Evolutionary conservation across 2,888 invertebrate genomes (phyloP).

Genomic region (Ditylenchus weischeri): DNA sequence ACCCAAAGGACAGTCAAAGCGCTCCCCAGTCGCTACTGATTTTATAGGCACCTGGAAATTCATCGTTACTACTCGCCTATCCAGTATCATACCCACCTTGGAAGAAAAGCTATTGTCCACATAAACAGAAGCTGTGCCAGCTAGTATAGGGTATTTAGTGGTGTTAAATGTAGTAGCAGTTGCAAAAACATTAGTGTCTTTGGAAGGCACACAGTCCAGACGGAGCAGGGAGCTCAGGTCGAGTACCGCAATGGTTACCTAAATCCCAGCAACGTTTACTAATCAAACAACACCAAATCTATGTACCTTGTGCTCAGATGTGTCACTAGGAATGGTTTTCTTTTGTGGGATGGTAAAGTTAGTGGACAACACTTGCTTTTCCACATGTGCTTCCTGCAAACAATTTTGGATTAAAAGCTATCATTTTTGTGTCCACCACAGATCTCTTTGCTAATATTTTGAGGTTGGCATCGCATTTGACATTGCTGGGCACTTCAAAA

Average conservation of each 20-base stretch:
- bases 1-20: conserved; percentile 61
- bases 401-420: no score
- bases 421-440: no score
- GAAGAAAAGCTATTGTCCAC: conserved; percentile 62
- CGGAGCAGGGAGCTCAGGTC: conserved; percentile 25
- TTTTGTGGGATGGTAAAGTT: conserved; percentile 33
- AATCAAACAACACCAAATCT: neutral
- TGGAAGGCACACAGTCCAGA: conserved; percentile 53
- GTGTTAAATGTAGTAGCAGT: conserved; percentile 59
- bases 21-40: conserved; percentile 60
- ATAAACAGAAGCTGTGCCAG: conserved; percentile 61
- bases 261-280: conserved; percentile 1
- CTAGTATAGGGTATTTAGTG: conserved; percentile 59
- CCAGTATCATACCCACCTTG: conserved; percentile 32
- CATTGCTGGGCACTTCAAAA: no score
- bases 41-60: no score
- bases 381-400: neutral
- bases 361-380: conserved; percentile 46
- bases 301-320: conserved; percentile 55
- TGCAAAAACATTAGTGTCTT: conserved; percentile 58
- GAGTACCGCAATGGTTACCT: conserved; percentile 24
- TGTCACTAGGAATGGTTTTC: conserved; percentile 59
- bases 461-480: no score
- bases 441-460: no score
- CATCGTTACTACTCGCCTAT: no score